These are phyloP conservation scores for Penaeus japonicus DNA, from an alignment of 1,140 invertebrate species.

Conservation along the genomic window DNA sequence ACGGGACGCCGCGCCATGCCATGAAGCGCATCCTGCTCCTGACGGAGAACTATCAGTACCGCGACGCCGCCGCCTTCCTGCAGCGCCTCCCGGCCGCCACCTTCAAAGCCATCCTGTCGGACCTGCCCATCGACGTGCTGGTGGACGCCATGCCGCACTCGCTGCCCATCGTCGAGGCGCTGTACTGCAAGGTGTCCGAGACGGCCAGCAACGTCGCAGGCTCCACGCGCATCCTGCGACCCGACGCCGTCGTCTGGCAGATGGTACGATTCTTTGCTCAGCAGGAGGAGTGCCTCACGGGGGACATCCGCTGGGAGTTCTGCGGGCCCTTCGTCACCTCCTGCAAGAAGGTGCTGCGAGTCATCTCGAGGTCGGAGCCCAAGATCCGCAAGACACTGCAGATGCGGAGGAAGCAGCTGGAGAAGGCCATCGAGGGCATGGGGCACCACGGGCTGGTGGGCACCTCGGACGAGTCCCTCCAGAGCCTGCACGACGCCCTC, in stretches of 20 bases:
- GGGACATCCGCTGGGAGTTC: conserved; percentile 65
- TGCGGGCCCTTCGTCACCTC: conserved; percentile 67
- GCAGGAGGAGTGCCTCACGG: conserved; percentile 65
- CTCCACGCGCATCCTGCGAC: conserved; percentile 68
- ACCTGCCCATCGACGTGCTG: conserved; percentile 85
- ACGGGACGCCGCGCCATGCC: conserved; percentile 78
- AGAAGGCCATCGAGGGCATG: conserved; percentile 82
- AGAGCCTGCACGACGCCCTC: conserved; percentile 73
- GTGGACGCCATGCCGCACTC: conserved; percentile 87
- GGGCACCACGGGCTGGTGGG: conserved; percentile 86
- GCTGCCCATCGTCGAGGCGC: conserved; percentile 82
- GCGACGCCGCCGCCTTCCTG: conserved; percentile 80
- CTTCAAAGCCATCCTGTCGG: conserved; percentile 73
- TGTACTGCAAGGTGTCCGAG: conserved; percentile 76
- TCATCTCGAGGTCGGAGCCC: conserved; percentile 70
- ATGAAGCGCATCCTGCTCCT: conserved; percentile 75
- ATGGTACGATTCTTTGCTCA: conserved; percentile 80
- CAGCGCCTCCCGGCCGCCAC: conserved; percentile 77
- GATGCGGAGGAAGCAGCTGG: conserved; percentile 75
- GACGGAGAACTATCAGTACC: conserved; percentile 79
- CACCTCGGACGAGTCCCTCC: conserved; percentile 69
- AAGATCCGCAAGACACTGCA: conserved; percentile 70
- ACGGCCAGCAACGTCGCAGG: conserved; percentile 63
- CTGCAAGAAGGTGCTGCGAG: conserved; percentile 70
- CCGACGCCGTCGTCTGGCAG: conserved; percentile 80